Conservation (phyloP, 2,113 vertebrate species). For the Erythrocercus mccallii region DNA sequence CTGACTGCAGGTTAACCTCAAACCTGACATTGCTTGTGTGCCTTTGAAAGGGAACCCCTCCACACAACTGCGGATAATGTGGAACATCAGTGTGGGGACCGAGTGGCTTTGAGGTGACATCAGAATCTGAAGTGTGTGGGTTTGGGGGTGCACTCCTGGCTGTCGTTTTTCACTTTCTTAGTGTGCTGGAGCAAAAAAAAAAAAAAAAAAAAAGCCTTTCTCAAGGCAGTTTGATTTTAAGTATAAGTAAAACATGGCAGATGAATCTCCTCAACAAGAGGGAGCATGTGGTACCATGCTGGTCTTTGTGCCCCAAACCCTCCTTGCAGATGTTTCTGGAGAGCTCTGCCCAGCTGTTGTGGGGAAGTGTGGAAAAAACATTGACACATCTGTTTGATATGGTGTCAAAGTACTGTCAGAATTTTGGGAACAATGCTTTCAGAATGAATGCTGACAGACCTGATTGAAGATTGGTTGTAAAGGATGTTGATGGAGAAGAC, state of each 20-base stretch:
- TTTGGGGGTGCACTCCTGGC: neutral
- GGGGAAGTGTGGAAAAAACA: neutral
- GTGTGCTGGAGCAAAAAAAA: neutral
- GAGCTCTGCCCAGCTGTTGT: neutral
- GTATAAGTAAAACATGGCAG: neutral
- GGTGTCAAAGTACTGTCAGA: neutral
- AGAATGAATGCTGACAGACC: neutral
- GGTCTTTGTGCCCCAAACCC: neutral
- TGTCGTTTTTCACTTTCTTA: neutral
- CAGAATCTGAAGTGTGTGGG: neutral
- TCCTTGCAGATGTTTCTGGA: neutral
- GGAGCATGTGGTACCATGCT: neutral
- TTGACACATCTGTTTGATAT: neutral
- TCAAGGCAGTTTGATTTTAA: neutral
- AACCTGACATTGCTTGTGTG: neutral
- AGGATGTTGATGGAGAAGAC: neutral
- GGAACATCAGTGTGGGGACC: neutral
- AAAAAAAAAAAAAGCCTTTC: neutral
- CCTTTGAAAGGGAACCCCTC: neutral
- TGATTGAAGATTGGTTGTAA: neutral
- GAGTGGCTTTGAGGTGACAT: neutral
- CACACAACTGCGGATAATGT: accelerated
- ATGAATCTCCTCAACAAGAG: neutral
- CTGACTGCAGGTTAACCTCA: neutral
- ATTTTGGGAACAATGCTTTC: neutral